Evolutionary conservation across 2,797 vertebrate species (phyloP).

Genomic region (Clarias laeviceps): DNA sequence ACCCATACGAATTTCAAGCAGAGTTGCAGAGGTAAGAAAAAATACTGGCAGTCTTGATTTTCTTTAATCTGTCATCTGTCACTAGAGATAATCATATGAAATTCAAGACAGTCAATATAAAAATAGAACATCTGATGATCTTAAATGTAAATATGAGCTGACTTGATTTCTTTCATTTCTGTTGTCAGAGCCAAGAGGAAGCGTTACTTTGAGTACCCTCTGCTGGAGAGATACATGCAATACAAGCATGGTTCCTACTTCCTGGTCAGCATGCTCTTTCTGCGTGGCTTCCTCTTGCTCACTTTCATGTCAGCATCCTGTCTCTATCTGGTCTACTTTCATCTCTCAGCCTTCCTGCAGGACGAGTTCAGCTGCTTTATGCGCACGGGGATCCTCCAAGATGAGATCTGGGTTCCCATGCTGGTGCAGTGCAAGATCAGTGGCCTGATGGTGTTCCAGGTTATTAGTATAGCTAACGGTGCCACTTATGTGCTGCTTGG

Average conservation of each 20-base stretch:
- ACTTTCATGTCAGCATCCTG: constrained; percentile 86
- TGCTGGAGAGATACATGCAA: constrained; percentile 91
- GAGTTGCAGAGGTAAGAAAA: constrained; percentile 86
- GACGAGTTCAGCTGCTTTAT: constrained; percentile 95
- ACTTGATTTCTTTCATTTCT: neutral
- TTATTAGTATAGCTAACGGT: constrained; percentile 84
- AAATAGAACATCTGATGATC: neutral
- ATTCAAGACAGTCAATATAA: neutral
- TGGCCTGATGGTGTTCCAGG: constrained; percentile 87
- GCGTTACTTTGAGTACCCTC: constrained; percentile 93
- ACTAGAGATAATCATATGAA: neutral
- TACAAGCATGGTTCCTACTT: constrained; percentile 90
- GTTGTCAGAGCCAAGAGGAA: constrained; percentile 83
- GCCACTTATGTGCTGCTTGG: constrained; percentile 83
- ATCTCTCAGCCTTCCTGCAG: constrained; percentile 86
- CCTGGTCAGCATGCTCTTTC: constrained; percentile 86
- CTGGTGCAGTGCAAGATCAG: constrained; percentile 91
- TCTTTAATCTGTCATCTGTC: neutral
- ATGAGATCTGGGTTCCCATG: constrained; percentile 75
- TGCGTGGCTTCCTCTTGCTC: constrained; percentile 87
- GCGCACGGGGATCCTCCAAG: constrained; percentile 81
- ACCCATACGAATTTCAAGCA: constrained; percentile 83
- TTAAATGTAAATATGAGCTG: neutral
- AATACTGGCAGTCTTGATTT: neutral
- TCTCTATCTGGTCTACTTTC: constrained; percentile 91